Evolutionary conservation across 2,797 vertebrate genomes (phyloP).

Genomic region (Mus spretus): DNA sequence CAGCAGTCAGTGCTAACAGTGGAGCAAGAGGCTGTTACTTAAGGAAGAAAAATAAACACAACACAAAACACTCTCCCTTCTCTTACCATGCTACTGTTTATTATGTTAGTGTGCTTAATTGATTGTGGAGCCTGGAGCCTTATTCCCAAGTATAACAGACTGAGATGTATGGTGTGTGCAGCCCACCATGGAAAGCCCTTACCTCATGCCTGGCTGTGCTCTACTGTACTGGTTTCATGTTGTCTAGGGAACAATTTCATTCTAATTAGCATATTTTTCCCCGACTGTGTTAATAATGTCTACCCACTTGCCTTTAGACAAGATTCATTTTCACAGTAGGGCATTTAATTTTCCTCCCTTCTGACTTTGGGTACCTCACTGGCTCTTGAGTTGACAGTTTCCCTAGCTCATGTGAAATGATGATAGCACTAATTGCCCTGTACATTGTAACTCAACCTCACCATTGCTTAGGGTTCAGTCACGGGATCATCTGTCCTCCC

Average conservation of each 20-base stretch:
- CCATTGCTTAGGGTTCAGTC: not conserved
- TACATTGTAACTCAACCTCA: not conserved
- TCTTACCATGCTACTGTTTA: not conserved
- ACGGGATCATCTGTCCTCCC: not conserved
- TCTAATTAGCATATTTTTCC: not conserved
- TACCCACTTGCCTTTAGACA: constrained; percentile 2
- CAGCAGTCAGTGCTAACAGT: not conserved
- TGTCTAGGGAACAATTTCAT: not conserved
- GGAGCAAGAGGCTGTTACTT: not conserved
- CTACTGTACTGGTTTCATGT: not conserved
- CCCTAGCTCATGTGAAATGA: constrained; percentile 1
- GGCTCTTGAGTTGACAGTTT: not conserved
- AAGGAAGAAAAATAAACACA: not conserved
- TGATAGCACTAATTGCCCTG: not conserved
- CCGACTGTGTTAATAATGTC: constrained; percentile 23
- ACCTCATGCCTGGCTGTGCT: not conserved
- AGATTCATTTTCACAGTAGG: not conserved
- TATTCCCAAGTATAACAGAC: not conserved
- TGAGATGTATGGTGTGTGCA: not conserved
- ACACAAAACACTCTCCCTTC: not conserved
- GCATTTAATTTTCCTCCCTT: not conserved
- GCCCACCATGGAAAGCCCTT: not conserved
- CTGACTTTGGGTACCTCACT: not conserved
- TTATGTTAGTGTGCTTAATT: constrained; percentile 59
- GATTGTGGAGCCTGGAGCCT: not conserved